Evolutionary conservation across 1,140 invertebrate species (phyloP).

Genomic region (Hyles euphorbiae): DNA sequence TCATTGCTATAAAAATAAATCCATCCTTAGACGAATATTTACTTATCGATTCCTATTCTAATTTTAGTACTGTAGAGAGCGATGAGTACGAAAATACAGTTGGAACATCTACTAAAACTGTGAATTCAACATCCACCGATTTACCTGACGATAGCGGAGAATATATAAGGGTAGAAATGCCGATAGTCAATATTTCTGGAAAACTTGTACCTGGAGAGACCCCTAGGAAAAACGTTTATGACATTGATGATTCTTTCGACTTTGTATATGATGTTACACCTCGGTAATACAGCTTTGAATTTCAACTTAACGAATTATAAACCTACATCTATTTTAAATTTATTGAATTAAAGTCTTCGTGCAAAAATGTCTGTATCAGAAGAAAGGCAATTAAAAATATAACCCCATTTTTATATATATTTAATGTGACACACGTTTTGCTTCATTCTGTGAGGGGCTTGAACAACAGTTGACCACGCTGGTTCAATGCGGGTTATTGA

Average conservation of each 20-base stretch:
- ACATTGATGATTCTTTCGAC: constrained; percentile 43
- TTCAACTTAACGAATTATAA: background rate
- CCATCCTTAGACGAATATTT: no score
- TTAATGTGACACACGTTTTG: no score
- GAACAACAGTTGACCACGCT: no score
- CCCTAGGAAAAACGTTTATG: constrained; percentile 9
- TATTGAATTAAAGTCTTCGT: no score
- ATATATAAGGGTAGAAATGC: constrained; percentile 41
- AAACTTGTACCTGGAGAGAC: constrained; percentile 25
- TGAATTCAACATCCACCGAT: background rate
- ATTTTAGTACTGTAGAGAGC: constrained; percentile 5
- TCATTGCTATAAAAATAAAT: no score
- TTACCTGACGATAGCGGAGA: constrained; percentile 8
- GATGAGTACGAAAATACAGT: constrained; percentile 1
- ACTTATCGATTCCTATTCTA: no score
- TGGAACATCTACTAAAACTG: constrained; percentile 1
- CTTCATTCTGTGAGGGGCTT: no score
- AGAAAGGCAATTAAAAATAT: no score
- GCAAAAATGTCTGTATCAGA: no score
- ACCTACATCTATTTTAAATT: background rate
- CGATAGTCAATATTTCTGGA: constrained; percentile 53
- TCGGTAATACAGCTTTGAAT: constrained; percentile 2
- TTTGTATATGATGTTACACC: constrained; percentile 44
- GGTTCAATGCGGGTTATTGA: no score
- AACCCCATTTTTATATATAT: no score